Conservation (phyloP, 2,113 vertebrate species). For the Catharus bicknelli region DNA sequence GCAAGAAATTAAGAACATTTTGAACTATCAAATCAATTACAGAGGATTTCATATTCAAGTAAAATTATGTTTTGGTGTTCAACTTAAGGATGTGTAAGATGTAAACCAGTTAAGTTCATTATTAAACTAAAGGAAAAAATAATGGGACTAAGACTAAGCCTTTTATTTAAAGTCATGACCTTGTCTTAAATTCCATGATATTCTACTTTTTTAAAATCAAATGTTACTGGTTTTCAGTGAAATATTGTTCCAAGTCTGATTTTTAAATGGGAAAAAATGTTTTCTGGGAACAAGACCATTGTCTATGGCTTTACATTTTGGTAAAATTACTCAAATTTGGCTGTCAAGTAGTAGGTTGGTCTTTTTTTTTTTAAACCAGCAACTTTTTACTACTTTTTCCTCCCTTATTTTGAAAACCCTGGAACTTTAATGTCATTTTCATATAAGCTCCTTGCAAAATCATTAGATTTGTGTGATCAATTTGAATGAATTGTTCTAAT, state of each 20-base stretch:
- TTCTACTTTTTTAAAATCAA: background rate
- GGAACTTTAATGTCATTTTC: background rate
- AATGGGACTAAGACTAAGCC: background rate
- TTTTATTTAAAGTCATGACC: background rate
- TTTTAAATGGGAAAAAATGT: background rate
- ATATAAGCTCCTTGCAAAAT: background rate
- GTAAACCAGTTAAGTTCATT: background rate
- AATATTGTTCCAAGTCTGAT: background rate
- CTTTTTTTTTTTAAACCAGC: background rate
- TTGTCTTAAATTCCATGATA: background rate
- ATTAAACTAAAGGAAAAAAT: background rate
- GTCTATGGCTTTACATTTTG: background rate
- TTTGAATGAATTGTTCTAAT: background rate
- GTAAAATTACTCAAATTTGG: background rate
- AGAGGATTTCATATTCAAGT: background rate
- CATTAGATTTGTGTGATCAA: background rate
- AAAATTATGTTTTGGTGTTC: background rate
- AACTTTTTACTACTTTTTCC: background rate
- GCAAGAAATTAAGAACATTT: background rate
- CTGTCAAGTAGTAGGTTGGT: background rate
- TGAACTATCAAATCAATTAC: background rate
- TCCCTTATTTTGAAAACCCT: background rate
- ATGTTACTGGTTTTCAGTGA: background rate
- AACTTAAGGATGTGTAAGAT: background rate
- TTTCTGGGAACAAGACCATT: background rate